phyloP scores from a whole-genome alignment of 2,797 vertebrate genomes.

The Acanthornis magna region DNA sequence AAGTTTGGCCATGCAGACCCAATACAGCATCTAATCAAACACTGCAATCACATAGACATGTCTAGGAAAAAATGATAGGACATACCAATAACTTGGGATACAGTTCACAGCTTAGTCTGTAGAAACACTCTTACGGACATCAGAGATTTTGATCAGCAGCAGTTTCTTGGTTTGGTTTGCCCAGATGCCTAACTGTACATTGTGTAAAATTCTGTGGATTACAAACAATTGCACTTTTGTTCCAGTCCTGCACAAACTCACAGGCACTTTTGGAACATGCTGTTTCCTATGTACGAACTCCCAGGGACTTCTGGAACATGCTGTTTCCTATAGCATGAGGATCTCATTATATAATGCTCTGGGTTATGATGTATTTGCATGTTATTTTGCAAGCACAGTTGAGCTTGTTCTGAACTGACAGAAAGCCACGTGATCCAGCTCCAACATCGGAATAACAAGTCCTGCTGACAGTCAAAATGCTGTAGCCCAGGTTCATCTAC shows the following conservation, averaged over 20 bases:
- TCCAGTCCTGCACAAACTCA: not conserved
- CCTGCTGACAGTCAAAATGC: not conserved
- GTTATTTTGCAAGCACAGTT: not conserved
- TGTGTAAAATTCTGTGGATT: not conserved
- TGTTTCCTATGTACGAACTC: not conserved
- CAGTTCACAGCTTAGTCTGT: not conserved
- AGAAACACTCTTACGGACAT: not conserved
- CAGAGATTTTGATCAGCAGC: not conserved
- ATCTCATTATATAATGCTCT: constrained; percentile 5
- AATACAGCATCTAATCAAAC: not conserved
- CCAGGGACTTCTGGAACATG: not conserved
- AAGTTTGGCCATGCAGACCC: not conserved
- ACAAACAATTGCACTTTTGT: not conserved
- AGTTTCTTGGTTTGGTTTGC: not conserved
- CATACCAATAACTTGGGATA: not conserved
- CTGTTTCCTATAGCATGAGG: not conserved
- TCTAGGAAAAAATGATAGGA: not conserved
- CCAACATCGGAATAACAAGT: not conserved
- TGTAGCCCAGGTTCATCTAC: not conserved
- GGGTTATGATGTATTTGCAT: not conserved
- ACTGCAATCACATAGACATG: not conserved
- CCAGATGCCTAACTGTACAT: not conserved
- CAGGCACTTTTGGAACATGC: not conserved
- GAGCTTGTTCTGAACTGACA: not conserved
- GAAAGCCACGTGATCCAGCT: not conserved